phyloP scores from a whole-genome alignment of 2,888 invertebrate genomes.

The Gortyna flavago region DNA sequence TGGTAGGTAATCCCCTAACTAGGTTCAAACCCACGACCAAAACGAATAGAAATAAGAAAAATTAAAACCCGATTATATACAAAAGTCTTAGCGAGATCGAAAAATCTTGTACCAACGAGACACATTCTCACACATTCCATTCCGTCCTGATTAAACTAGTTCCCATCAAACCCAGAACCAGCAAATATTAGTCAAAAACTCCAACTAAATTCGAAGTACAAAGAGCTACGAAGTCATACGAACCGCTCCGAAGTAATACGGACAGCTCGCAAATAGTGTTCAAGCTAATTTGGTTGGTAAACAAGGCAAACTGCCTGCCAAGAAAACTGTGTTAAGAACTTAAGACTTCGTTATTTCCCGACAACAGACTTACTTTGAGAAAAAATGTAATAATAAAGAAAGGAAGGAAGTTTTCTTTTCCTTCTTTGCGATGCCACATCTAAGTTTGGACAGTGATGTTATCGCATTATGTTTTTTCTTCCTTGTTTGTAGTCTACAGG shows the following conservation, averaged over 20 bases:
- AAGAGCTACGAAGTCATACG: constrained; percentile 38
- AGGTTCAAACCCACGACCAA: too few relatives aligned
- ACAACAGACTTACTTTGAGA: constrained; percentile 56
- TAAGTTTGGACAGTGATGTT: constrained; percentile 39
- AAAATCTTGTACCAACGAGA: neutral
- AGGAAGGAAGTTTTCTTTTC: constrained; percentile 39
- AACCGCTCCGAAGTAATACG: constrained; percentile 29
- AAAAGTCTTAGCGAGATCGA: neutral
- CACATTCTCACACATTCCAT: neutral
- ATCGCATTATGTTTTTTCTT: constrained; percentile 48
- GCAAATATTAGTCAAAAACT: constrained; percentile 55
- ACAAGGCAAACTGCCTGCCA: constrained; percentile 48
- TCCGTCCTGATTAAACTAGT: constrained; percentile 31
- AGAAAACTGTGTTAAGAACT: constrained; percentile 56
- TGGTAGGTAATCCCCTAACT: too few relatives aligned
- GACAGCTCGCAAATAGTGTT: constrained; percentile 50
- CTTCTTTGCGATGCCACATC: constrained; percentile 25
- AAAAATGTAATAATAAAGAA: constrained; percentile 59
- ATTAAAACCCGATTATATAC: neutral
- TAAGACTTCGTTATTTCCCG: constrained; percentile 49
- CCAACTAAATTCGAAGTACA: constrained; percentile 27
- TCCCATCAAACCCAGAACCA: constrained; percentile 19
- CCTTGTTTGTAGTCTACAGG: constrained; percentile 10
- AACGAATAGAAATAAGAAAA: too few relatives aligned
- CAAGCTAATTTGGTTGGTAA: constrained; percentile 57